Percentiles rank a stretch among this genome's conserved stretches.
Evolutionary conservation across 92 coral and sea anemone genomes (phyloP).

Genomic region (Virgularia gustaviana): DNA sequence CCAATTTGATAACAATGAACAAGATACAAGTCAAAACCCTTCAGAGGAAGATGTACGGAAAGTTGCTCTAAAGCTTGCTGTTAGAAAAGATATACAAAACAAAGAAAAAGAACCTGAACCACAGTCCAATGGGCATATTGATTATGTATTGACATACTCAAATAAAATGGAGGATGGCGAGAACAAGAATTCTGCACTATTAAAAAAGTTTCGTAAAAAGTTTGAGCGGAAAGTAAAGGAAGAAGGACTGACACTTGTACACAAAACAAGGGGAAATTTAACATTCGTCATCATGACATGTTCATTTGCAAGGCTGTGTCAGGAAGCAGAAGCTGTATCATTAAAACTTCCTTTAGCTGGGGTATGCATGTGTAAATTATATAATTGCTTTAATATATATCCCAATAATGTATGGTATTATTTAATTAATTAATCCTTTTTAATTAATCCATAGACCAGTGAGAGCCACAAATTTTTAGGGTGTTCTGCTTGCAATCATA

Average conservation of each 20-base stretch:
- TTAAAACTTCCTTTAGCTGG: slow-evolving; percentile 94
- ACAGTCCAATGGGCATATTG: slow-evolving; percentile 61
- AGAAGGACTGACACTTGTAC: slow-evolving; percentile 70
- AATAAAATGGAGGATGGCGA: slow-evolving; percentile 59
- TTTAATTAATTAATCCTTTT: too few species aligned
- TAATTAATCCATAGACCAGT: too few species aligned
- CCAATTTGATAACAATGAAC: slow-evolving; percentile 14
- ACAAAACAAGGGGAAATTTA: slow-evolving; percentile 64
- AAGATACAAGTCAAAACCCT: neutral
- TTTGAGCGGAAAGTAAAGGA: slow-evolving; percentile 63
- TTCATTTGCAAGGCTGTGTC: slow-evolving; percentile 86
- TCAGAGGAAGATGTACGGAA: slow-evolving; percentile 66
- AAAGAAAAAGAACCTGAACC: slow-evolving; percentile 32
- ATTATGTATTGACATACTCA: slow-evolving; percentile 75
- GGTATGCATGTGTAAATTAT: slow-evolving; percentile 46
- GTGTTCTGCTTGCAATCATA: too few species aligned
- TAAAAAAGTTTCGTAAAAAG: slow-evolving; percentile 53
- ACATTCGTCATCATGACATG: slow-evolving; percentile 82
- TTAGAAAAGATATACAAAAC: slow-evolving; percentile 35
- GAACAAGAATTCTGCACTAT: slow-evolving; percentile 40
- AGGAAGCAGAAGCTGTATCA: slow-evolving; percentile 84
- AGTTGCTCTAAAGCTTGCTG: slow-evolving; percentile 72
- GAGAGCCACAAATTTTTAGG: too few species aligned
- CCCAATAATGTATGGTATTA: too few species aligned
- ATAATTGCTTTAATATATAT: neutral